Evolutionary conservation across 2,113 vertebrate genomes (phyloP).

Genomic region (human (Homo sapiens)): GRCh38 chrX:84137001-84137500

Average conservation of each 20-base stretch:
- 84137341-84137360: not conserved
- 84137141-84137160: not conserved
- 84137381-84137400: not conserved
- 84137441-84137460: not conserved
- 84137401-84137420: not conserved
- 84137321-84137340: constrained; percentile 17
- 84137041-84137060: not conserved
- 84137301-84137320: not conserved
- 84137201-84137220: not conserved
- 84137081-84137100: constrained; percentile 18
- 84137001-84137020: not conserved
- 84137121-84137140: not conserved
- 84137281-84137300: constrained; percentile 27
- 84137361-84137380: constrained; percentile 15
- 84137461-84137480: constrained; percentile 35
- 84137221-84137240: not conserved
- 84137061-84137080: not conserved
- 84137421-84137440: not conserved
- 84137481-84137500: not conserved
- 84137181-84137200: not conserved
- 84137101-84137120: not conserved
- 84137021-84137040: not conserved
- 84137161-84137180: not conserved
- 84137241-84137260: not conserved
- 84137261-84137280: constrained; percentile 14